Evolutionary conservation across 2,888 invertebrate species (phyloP).

Genomic region (Palloptera scutellata): DNA sequence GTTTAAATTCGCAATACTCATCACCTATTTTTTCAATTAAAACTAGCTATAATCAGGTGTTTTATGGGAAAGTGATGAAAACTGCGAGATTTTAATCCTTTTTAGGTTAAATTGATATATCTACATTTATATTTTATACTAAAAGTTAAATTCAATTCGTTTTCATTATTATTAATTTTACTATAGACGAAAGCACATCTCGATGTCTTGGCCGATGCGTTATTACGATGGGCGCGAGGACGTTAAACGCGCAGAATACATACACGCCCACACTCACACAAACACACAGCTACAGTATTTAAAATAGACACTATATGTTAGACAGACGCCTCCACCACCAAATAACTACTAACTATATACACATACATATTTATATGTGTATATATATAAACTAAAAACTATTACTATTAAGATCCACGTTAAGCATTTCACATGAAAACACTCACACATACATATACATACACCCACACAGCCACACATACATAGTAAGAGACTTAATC

Average conservation of each 20-base stretch:
- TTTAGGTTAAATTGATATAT: too few species aligned
- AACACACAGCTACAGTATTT: not conserved
- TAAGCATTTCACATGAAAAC: not conserved
- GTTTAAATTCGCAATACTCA: too few species aligned
- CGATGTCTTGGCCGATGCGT: constrained; percentile 92
- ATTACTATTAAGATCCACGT: not conserved
- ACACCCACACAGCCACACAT: constrained; percentile 25
- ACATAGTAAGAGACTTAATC: too few species aligned
- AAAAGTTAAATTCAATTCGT: constrained; percentile 25
- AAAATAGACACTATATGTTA: not conserved
- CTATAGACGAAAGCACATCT: constrained; percentile 94
- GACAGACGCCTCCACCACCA: constrained; percentile 24
- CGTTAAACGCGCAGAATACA: constrained; percentile 70
- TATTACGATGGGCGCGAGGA: constrained; percentile 92
- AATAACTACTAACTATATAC: not conserved
- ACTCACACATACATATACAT: not conserved
- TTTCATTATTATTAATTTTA: constrained; percentile 48
- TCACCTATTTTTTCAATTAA: too few species aligned
- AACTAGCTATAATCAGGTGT: too few species aligned
- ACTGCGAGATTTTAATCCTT: too few species aligned
- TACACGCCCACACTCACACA: constrained; percentile 25
- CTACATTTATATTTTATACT: not conserved
- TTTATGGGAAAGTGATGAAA: too few species aligned
- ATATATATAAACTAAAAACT: not conserved
- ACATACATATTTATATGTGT: constrained; percentile 21